phyloP scores from a whole-genome alignment of 1,140 invertebrate species.

The Chelonus insularis region DNA sequence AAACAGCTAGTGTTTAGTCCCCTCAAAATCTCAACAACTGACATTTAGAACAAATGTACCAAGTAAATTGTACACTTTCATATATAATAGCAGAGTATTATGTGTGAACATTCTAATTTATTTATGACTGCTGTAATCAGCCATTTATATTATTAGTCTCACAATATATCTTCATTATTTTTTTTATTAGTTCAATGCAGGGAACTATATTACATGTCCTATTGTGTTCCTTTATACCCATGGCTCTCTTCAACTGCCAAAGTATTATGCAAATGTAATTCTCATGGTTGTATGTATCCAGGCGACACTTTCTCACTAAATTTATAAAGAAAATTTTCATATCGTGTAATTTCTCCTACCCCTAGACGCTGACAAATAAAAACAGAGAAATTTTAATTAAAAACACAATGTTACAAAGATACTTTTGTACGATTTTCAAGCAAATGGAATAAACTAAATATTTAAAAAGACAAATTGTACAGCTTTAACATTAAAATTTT shows the following conservation, averaged over 20 bases:
- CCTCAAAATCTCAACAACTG: conserved; percentile 13
- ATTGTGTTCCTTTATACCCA: background rate
- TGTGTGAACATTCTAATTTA: background rate
- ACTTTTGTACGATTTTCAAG: too few species aligned
- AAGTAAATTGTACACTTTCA: background rate
- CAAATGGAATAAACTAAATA: too few species aligned
- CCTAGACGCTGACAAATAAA: background rate
- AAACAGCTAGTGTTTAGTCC: conserved; percentile 31
- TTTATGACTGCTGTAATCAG: background rate
- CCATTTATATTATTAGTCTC: too few species aligned
- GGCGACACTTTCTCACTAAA: conserved; percentile 2
- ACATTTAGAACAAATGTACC: background rate
- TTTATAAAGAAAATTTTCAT: background rate
- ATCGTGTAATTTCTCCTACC: background rate
- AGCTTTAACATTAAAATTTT: too few species aligned
- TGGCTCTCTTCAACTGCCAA: background rate
- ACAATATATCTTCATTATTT: too few species aligned
- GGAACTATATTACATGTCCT: background rate
- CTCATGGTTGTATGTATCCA: background rate
- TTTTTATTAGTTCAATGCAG: too few species aligned
- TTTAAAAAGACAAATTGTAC: too few species aligned
- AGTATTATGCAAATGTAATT: conserved; percentile 4
- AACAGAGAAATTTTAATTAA: too few species aligned
- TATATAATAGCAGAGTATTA: background rate
- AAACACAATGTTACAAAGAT: too few species aligned